Percentiles rank a stretch among this genome's conserved stretches.
phyloP scores from a whole-genome alignment of 2,888 invertebrate species.

The Idaea aversata region DNA sequence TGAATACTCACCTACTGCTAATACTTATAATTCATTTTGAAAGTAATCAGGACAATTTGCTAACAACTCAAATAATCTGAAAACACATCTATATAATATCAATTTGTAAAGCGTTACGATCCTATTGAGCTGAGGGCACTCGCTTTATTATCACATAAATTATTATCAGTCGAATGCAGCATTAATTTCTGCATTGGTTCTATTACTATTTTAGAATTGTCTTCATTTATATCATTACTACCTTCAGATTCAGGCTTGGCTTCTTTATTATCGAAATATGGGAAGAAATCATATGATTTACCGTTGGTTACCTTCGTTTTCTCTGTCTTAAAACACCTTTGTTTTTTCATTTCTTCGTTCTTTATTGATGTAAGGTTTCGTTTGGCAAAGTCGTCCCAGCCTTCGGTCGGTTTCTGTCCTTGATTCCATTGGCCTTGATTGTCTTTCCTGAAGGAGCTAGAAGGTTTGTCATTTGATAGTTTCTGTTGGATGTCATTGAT shows the following conservation, averaged over 20 bases:
- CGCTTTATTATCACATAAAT: slow-evolving; percentile 77
- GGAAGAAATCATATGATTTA: slow-evolving; percentile 70
- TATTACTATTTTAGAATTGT: slow-evolving; percentile 73
- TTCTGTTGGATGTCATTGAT: slow-evolving; percentile 75
- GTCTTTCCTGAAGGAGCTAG: slow-evolving; percentile 69
- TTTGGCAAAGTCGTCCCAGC: slow-evolving; percentile 72
- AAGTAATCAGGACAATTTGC: slow-evolving; percentile 2
- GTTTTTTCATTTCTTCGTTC: slow-evolving; percentile 54
- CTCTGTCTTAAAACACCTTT: slow-evolving; percentile 50
- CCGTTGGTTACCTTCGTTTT: slow-evolving; percentile 62
- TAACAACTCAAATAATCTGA: slow-evolving; percentile 27
- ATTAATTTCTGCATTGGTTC: slow-evolving; percentile 77
- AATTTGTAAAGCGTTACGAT: slow-evolving; percentile 61
- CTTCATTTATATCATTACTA: slow-evolving; percentile 40
- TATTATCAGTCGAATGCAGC: slow-evolving; percentile 78
- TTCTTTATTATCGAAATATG: slow-evolving; percentile 72
- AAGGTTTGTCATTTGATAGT: slow-evolving; percentile 64
- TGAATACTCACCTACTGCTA: too few species aligned
- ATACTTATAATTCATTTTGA: background rate
- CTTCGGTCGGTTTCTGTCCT: slow-evolving; percentile 56
- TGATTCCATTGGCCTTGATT: slow-evolving; percentile 42
- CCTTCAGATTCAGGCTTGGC: slow-evolving; percentile 29
- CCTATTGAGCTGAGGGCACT: slow-evolving; percentile 76
- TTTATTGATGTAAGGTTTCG: slow-evolving; percentile 64
- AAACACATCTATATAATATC: slow-evolving; percentile 49